A percentile compares a stretch with the other conserved stretches of the same genome.
These are phyloP conservation scores for Dorcus parallelipipedus DNA, from an alignment of 2,888 invertebrate genomes.

Conservation along the genomic window DNA sequence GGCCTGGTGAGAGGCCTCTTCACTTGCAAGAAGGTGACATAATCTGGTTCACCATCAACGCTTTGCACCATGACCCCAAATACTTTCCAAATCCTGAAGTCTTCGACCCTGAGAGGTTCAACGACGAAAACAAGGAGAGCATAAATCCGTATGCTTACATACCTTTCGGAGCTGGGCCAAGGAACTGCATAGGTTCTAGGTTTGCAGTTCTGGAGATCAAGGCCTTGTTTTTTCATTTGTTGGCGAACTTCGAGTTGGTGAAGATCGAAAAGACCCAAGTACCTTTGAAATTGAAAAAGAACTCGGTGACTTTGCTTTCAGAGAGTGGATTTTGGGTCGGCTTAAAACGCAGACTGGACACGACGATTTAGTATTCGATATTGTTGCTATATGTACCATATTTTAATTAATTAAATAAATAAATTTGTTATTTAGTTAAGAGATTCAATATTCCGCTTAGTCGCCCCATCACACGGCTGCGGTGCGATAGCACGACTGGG, in stretches of 20 bases:
- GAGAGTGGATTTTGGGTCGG: slow-evolving; percentile 1
- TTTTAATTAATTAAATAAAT: too few relatives aligned
- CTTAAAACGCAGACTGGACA: not conserved
- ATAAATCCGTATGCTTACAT: slow-evolving; percentile 46
- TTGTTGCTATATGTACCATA: too few relatives aligned
- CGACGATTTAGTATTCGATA: too few relatives aligned
- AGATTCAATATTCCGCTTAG: too few relatives aligned
- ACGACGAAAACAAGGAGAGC: slow-evolving; percentile 54
- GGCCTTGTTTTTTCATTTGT: slow-evolving; percentile 31
- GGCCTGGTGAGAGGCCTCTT: not conserved
- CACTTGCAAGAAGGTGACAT: not conserved
- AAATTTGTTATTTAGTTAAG: too few relatives aligned
- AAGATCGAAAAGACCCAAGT: slow-evolving; percentile 27
- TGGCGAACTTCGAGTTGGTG: slow-evolving; percentile 32
- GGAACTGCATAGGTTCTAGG: slow-evolving; percentile 58
- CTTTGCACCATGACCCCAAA: slow-evolving; percentile 1
- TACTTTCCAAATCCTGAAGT: slow-evolving; percentile 34
- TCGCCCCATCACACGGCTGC: too few relatives aligned
- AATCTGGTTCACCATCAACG: not conserved
- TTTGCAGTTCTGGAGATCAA: slow-evolving; percentile 38
- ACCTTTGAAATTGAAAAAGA: slow-evolving; percentile 1
- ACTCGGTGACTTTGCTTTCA: not conserved
- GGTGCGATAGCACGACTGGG: too few relatives aligned
- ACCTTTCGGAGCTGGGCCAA: slow-evolving; percentile 53
- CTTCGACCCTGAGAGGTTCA: slow-evolving; percentile 44